Evolutionary conservation across 2,888 invertebrate genomes (phyloP), one percentile per base, ranked within the genome.

Genomic region (Hirtodrosophila cameraria): DNA sequence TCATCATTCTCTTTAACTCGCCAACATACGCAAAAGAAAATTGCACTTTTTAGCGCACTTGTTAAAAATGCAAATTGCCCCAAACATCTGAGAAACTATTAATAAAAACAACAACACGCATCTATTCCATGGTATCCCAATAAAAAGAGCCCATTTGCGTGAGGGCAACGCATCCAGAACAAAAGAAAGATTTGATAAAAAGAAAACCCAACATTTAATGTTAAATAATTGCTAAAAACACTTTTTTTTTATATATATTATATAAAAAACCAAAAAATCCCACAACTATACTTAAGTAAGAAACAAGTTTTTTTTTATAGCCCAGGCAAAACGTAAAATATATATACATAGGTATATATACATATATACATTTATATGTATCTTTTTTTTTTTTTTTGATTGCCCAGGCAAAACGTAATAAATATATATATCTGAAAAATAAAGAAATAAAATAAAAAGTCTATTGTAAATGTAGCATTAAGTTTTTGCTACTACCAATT

Each of bases 31-130:
- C 33, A 31, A 30, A 45, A 23, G 36, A 75, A 77, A 76, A 88
- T 89, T 84, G 87, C 85, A 89, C 88, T 85, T 88, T 89, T 89
- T 88, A 89, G 85, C 87, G 85, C 89, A 89, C 89, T 88, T 83
- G 89, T 89, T 89, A 89, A 88, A 88, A 89, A 86, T 88, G 89
- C 89, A 89, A 84, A 86, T 85, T 89, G 72, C 57, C 64, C 43
- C 48, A n/a, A n/a, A 16, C 30, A 50, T 15, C 12, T 45, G 5
- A 41, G 15, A 5, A 30, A 1, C 23, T 36, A 30, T 41, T 11
- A n/a, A 27, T 27, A 13, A 7, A 6, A 48, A 28, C 5, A n/a
- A n/a, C n/a, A n/a, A 8, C 25, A 42, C 12, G 9, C 15, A 41
- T 36, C 12, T 36, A 49, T n/a, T 25, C 36, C 20, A 35, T 16